phyloP scores from a whole-genome alignment of 2,888 invertebrate species.

The Campoplex capitator region DNA sequence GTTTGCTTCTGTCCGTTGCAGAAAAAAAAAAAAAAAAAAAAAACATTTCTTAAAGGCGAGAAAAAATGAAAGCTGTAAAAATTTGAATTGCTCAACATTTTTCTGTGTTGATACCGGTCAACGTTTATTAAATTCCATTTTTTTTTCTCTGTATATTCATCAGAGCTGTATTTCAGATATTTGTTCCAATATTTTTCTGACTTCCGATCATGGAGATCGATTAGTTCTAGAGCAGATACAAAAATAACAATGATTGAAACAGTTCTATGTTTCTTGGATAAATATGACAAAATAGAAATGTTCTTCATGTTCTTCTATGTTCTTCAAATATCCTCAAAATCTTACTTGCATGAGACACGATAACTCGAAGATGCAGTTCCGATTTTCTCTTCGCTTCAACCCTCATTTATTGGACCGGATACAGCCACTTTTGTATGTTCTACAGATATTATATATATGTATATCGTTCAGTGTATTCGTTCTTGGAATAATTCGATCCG shows the following conservation, averaged over 20 bases:
- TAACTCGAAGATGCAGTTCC: neutral
- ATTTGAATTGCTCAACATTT: neutral
- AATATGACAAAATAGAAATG: neutral
- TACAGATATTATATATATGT: neutral
- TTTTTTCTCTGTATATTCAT: neutral
- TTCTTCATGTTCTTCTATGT: neutral
- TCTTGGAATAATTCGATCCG: constrained; percentile 62
- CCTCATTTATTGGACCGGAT: neutral
- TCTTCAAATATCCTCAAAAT: neutral
- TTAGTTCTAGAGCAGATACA: neutral
- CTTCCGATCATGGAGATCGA: neutral
- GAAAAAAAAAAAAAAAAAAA: no score
- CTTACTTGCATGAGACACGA: neutral
- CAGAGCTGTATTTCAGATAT: neutral
- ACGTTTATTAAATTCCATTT: neutral
- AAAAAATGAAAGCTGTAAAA: neutral
- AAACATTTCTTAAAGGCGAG: no score
- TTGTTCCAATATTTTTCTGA: neutral
- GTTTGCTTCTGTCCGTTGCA: neutral
- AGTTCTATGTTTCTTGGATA: neutral
- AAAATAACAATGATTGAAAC: neutral
- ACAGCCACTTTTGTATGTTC: neutral
- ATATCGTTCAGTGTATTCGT: constrained; percentile 34
- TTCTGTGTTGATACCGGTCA: neutral
- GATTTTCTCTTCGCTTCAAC: neutral